Evolutionary conservation across 2,113 vertebrate species (phyloP), one percentile per base, ranked within the genome.

Genomic region (Microcebus griseorufus): DNA sequence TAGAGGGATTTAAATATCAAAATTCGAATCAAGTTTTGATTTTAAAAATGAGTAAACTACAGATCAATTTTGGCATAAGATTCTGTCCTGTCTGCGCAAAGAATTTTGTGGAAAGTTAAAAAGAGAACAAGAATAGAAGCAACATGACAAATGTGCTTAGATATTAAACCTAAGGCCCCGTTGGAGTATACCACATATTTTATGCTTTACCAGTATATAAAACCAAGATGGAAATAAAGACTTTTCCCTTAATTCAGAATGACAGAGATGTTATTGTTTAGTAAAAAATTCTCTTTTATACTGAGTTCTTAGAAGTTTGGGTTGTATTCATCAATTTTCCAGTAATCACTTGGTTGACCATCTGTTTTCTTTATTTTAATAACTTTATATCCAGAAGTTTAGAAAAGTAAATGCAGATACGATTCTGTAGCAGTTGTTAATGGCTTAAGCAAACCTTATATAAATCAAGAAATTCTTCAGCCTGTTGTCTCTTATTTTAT

Each of bases 351-450:
- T 97, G 81, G 86, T 96, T 97, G 97, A 88, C 98, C 97, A 97
- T 97, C 87, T 98, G 98, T 95, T 97, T 98, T 97, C 94, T 87
- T 16, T 96, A 93, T 95, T 90, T 98, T 96, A 96, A 10, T 98
- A 97, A 98, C 85, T 98, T 0, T 97, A 92, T 98, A 97, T 97
- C 93, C 96, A 98, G 97, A 97, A 98, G 89, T 97, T 94, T 69
- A 96, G 97, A 97, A 98, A 98, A 97, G 76, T 82, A 76, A 98
- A 90, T 96, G 83, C 42, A 90, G 94, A 90, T 97, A 83, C 72
- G 93, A 97, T 97, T 98, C 88, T 94, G 97, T 86, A 97, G 91
- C 62, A 85, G 70, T 91, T 0, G 3, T 80, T 98, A 95, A 94
- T 94, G 62, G 95, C 67, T 55, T 83, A 94, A 94, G 92, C 89